A percentile compares a stretch with the other conserved stretches of the same genome.
Evolutionary conservation across 2,797 vertebrate species (phyloP).

Genomic region (Chrysocyon brachyurus): DNA sequence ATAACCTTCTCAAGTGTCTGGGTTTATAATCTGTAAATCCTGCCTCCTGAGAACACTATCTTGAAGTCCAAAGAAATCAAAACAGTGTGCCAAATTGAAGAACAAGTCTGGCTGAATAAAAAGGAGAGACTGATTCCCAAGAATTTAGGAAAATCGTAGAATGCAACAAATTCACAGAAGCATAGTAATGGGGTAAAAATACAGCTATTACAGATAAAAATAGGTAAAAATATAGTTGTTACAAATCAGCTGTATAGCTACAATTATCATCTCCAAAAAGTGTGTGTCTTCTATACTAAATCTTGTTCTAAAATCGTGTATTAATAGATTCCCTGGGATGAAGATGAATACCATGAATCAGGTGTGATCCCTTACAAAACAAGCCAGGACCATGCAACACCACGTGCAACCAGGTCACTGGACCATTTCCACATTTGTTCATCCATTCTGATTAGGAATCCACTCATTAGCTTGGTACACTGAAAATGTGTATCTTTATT

Average conservation of each 20-base stretch:
- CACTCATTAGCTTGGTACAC: fast-evolving
- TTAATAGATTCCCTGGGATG: too few relatives aligned
- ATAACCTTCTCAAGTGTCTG: not conserved
- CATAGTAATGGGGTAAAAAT: not conserved
- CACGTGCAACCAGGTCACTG: too few relatives aligned
- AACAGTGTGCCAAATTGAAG: not conserved
- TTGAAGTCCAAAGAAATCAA: not conserved
- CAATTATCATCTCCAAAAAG: fast-evolving
- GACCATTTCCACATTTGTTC: not conserved
- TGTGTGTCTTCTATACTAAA: too few relatives aligned
- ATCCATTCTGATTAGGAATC: not conserved
- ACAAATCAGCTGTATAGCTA: fast-evolving
- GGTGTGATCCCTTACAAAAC: too few relatives aligned
- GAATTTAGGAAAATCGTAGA: not conserved
- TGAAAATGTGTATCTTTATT: not conserved
- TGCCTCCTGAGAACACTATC: not conserved
- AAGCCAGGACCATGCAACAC: too few relatives aligned
- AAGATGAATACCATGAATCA: too few relatives aligned
- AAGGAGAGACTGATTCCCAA: not conserved
- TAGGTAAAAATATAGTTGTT: fast-evolving
- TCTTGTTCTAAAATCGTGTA: fast-evolving
- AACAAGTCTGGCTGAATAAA: not conserved
- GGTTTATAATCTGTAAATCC: not conserved
- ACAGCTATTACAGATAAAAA: not conserved
- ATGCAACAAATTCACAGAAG: not conserved